These are phyloP conservation scores for Petaurus breviceps DNA, from an alignment of 2,113 vertebrate genomes.

Conservation along the genomic window DNA sequence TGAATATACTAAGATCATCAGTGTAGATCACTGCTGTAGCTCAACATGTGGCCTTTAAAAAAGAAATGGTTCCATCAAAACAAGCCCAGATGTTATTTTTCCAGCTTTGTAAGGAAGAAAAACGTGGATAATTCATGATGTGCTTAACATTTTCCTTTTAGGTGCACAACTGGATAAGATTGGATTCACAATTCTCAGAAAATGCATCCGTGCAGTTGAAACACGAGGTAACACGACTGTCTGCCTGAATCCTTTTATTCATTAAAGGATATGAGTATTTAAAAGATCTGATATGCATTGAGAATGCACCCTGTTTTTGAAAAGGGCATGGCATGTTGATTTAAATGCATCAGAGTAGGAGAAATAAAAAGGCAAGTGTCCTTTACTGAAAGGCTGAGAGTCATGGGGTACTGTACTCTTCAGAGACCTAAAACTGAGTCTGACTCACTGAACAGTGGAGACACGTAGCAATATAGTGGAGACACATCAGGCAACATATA, in stretches of 20 bases:
- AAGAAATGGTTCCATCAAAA: conserved; percentile 16
- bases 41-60: not conserved
- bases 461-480: not conserved
- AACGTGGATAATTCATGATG: not conserved
- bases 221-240: conserved; percentile 89
- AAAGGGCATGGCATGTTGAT: not conserved
- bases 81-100: conserved; percentile 1
- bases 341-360: not conserved
- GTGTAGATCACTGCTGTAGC: not conserved
- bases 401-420: not conserved
- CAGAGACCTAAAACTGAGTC: not conserved
- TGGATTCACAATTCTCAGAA: conserved; percentile 92
- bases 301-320: not conserved
- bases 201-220: conserved; percentile 94
- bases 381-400: not conserved
- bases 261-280: conserved; percentile 52
- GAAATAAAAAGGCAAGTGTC: not conserved
- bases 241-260: conserved; percentile 9
- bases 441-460: not conserved
- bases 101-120: conserved; percentile 14
- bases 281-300: not conserved
- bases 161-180: conserved; percentile 94
- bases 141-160: conserved; percentile 69
- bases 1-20: conserved; percentile 25
- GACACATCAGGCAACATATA: not conserved